phyloP scores from a whole-genome alignment of 2,888 invertebrate species.

The Globia sparganii region DNA sequence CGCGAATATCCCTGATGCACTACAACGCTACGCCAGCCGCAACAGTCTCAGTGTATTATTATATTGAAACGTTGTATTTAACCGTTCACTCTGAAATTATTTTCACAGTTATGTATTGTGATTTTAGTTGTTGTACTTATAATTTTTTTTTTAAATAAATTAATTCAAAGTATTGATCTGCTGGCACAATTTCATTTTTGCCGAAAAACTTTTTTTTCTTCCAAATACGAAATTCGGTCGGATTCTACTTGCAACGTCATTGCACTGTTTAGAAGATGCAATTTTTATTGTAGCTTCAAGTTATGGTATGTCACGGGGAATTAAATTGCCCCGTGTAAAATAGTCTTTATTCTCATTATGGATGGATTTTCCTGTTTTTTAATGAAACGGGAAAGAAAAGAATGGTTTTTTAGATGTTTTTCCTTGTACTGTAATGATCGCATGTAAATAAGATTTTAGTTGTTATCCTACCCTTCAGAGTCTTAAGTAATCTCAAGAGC shows the following conservation, averaged over 20 bases:
- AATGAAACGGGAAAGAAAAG: conserved; percentile 11
- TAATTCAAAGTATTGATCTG: no score
- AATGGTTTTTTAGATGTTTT: conserved; percentile 9
- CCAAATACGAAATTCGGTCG: no score
- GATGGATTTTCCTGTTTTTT: conserved; percentile 9
- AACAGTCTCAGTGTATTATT: no score
- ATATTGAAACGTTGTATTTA: no score
- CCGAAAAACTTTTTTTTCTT: no score
- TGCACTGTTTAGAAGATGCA: neutral
- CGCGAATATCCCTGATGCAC: no score
- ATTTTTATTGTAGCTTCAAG: neutral
- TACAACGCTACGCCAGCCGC: no score
- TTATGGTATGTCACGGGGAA: neutral
- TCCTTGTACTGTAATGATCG: conserved; percentile 27
- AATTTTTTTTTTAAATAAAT: no score
- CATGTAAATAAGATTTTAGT: conserved; percentile 33
- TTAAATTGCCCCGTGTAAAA: neutral
- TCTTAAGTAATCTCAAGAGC: conserved; percentile 19
- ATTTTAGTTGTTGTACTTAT: no score
- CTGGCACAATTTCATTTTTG: no score
- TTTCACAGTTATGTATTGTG: no score
- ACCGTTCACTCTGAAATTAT: no score
- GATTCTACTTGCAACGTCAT: neutral
- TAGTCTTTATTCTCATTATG: neutral
- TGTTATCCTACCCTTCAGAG: neutral